These are phyloP conservation scores for Pantherophis guttatus DNA, from an alignment of 2,113 vertebrate genomes.

Conservation along the genomic window DNA sequence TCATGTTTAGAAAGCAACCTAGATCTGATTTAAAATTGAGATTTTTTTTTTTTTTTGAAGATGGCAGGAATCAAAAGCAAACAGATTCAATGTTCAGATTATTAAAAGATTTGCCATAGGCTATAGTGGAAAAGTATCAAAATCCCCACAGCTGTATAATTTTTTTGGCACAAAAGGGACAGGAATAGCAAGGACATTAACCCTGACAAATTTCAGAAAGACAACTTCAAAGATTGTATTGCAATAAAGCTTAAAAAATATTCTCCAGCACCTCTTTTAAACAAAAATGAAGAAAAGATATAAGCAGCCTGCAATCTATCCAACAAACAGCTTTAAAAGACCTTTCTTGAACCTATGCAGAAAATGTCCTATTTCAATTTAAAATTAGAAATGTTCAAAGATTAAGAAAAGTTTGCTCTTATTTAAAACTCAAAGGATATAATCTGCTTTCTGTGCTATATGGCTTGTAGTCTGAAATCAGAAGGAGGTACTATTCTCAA, in stretches of 20 bases:
- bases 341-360: background rate
- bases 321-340: background rate
- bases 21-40: background rate
- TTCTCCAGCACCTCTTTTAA: background rate
- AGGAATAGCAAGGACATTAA: background rate
- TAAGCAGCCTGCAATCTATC: background rate
- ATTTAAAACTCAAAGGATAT: background rate
- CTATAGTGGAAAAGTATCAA: background rate
- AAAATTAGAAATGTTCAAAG: background rate
- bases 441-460: background rate
- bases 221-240: background rate
- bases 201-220: background rate
- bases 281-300: background rate
- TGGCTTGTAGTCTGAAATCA: background rate
- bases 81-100: background rate
- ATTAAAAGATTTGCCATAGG: background rate
- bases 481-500: background rate
- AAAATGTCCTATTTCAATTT: background rate
- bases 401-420: background rate
- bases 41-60: background rate
- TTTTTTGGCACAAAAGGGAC: background rate
- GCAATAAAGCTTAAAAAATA: background rate
- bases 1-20: background rate
- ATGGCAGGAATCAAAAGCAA: background rate
- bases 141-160: background rate